Conservation (phyloP, 2,113 vertebrate species). For the Gnathochromis pfefferi region DNA sequence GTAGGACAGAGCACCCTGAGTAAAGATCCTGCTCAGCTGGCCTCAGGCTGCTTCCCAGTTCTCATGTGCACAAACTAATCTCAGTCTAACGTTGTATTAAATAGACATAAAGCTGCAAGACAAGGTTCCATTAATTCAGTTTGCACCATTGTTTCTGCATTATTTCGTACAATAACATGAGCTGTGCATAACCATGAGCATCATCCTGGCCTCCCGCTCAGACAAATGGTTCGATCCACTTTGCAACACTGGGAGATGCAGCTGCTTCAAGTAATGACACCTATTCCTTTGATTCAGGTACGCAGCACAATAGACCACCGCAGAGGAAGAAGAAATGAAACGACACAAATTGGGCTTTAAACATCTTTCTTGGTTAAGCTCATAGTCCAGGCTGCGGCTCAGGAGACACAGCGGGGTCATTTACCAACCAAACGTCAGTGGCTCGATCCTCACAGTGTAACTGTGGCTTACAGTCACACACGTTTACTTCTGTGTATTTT, state of each 20-base stretch:
- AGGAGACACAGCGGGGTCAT: not conserved
- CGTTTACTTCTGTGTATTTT: not conserved
- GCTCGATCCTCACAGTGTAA: fast-evolving
- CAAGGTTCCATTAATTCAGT: not conserved
- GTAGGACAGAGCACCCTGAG: not conserved
- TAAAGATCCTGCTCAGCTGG: not conserved
- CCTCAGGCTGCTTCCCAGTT: not conserved
- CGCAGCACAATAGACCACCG: fast-evolving
- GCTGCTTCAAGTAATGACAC: not conserved
- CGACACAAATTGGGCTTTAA: not conserved
- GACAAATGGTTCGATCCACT: not conserved
- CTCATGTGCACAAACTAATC: fast-evolving
- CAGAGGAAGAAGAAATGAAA: fast-evolving
- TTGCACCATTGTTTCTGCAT: not conserved
- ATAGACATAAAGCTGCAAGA: not conserved
- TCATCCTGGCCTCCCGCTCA: not conserved
- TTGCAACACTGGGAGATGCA: fast-evolving
- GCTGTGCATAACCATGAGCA: fast-evolving
- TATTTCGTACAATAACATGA: not conserved
- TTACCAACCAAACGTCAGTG: fast-evolving
- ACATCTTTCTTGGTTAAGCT: not conserved
- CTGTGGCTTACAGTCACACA: not conserved
- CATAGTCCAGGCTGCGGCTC: fast-evolving
- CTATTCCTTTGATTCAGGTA: not conserved
- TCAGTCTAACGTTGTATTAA: not conserved